A percentile compares a stretch with the other conserved stretches of the same genome.
phyloP scores from a whole-genome alignment of 2,888 invertebrate genomes.

The Xestia ashworthii region DNA sequence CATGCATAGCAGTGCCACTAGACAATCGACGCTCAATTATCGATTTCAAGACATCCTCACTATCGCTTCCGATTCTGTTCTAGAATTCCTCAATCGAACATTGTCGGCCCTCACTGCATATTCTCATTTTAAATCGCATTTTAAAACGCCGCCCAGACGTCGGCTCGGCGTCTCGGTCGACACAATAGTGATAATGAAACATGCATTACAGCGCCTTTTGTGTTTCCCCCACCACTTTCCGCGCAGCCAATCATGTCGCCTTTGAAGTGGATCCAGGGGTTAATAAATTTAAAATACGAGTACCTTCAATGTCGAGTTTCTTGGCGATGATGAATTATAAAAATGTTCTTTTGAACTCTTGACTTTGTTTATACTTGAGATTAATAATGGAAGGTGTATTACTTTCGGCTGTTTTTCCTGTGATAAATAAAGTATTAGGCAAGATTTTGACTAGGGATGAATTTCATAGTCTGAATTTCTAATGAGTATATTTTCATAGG shows the following conservation, averaged over 20 bases:
- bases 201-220: slow-evolving; percentile 78
- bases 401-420: slow-evolving; percentile 30
- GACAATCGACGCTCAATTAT: slow-evolving; percentile 26
- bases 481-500: background rate
- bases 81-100: slow-evolving; percentile 75
- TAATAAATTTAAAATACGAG: slow-evolving; percentile 81
- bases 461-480: slow-evolving; percentile 14
- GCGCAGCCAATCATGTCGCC: slow-evolving; percentile 76
- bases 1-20: background rate
- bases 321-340: slow-evolving; percentile 58
- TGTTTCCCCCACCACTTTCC: slow-evolving; percentile 69
- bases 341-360: slow-evolving; percentile 49
- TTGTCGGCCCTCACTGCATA: slow-evolving; percentile 76
- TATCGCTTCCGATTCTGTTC: slow-evolving; percentile 21
- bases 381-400: slow-evolving; percentile 37
- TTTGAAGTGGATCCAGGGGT: slow-evolving; percentile 69
- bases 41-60: slow-evolving; percentile 15
- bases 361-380: slow-evolving; percentile 43
- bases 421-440: slow-evolving; percentile 37
- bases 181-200: slow-evolving; percentile 84
- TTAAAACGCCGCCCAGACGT: slow-evolving; percentile 77
- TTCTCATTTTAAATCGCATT: slow-evolving; percentile 83
- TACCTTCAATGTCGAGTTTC: slow-evolving; percentile 64
- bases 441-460: background rate
- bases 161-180: slow-evolving; percentile 73